Percentiles rank a stretch among this genome's conserved stretches.
phyloP scores from a whole-genome alignment of 2,888 invertebrate species.

The Helicoverpa assulta region DNA sequence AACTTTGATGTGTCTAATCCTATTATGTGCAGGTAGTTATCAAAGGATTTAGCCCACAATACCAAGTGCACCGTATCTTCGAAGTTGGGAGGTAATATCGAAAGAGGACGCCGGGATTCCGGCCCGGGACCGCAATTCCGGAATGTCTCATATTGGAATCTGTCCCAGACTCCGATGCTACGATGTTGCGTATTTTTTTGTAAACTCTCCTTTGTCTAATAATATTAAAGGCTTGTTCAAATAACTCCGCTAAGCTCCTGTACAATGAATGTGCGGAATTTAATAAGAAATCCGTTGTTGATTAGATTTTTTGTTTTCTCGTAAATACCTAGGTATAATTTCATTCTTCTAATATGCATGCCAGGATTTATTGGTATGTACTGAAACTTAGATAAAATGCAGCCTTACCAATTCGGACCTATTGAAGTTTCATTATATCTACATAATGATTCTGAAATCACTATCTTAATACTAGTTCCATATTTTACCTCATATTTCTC shows the following conservation, averaged over 20 bases:
- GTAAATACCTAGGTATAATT: too few species aligned
- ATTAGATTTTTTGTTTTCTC: neutral
- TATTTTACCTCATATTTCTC: too few species aligned
- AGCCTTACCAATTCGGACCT: too few species aligned
- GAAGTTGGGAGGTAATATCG: conserved; percentile 62
- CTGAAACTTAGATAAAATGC: too few species aligned
- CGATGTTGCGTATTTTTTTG: conserved; percentile 67
- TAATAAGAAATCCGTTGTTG: conserved; percentile 16
- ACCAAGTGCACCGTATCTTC: conserved; percentile 58
- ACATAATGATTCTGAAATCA: too few species aligned
- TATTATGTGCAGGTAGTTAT: conserved; percentile 32
- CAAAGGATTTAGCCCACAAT: conserved; percentile 54
- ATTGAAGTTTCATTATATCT: too few species aligned
- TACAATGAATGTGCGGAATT: conserved; percentile 34
- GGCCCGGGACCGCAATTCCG: conserved; percentile 64
- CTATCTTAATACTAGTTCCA: too few species aligned
- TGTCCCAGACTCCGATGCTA: conserved; percentile 64
- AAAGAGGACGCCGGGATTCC: conserved; percentile 66
- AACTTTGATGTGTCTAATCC: conserved; percentile 31
- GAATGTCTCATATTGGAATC: conserved; percentile 78
- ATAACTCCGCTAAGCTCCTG: conserved; percentile 41
- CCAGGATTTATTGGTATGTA: too few species aligned
- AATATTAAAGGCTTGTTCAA: conserved; percentile 57
- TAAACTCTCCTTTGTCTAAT: conserved; percentile 56
- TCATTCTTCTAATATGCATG: neutral